These are phyloP conservation scores for Calycopis cecrops DNA, from an alignment of 1,140 invertebrate species.

Conservation along the genomic window DNA sequence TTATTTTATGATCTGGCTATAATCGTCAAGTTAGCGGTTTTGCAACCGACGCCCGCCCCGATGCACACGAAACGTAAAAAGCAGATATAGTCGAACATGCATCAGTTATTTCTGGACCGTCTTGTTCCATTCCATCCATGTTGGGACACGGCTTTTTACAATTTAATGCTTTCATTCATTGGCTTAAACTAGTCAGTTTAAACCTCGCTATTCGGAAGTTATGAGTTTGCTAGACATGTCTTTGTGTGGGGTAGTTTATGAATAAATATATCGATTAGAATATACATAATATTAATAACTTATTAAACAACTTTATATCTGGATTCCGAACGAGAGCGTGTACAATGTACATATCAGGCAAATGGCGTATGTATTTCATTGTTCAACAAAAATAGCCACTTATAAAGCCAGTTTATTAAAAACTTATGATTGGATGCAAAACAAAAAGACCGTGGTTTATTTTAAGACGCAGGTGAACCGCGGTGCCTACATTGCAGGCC, in stretches of 20 bases:
- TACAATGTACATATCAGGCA: too few species aligned
- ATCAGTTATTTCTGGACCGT: conserved; percentile 55
- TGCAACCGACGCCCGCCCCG: conserved; percentile 44
- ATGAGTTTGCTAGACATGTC: too few species aligned
- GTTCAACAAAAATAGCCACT: too few species aligned
- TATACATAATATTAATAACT: too few species aligned
- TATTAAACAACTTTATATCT: too few species aligned
- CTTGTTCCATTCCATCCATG: conserved; percentile 31
- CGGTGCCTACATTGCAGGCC: conserved; percentile 5
- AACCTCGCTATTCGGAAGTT: too few species aligned
- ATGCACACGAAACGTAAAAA: conserved; percentile 52
- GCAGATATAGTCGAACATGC: conserved; percentile 54
- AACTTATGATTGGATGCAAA: conserved; percentile 8
- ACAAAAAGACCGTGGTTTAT: conserved; percentile 9
- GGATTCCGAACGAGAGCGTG: too few species aligned
- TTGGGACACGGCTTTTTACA: conserved; percentile 17
- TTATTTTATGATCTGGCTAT: conserved; percentile 67
- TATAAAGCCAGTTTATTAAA: conserved; percentile 4
- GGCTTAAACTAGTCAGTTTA: too few species aligned
- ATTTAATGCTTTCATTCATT: conserved; percentile 1
- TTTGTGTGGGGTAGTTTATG: too few species aligned
- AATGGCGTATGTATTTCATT: too few species aligned
- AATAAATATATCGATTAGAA: too few species aligned
- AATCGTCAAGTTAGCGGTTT: conserved; percentile 63
- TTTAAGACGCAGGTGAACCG: conserved; percentile 9